phyloP scores from a whole-genome alignment of 2,888 invertebrate species.

The Tuberolachnus salignus region DNA sequence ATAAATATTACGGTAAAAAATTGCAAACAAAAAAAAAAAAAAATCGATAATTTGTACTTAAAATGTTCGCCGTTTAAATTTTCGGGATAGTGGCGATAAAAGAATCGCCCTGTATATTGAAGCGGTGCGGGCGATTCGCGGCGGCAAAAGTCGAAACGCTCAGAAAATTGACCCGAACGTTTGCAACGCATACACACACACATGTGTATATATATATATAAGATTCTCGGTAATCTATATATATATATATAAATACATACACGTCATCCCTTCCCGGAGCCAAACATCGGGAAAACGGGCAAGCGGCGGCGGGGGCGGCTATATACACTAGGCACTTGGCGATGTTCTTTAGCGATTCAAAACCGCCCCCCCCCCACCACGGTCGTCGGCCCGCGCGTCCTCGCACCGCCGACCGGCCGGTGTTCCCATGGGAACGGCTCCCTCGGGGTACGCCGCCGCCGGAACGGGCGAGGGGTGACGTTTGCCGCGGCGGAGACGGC shows the following conservation, averaged over 20 bases:
- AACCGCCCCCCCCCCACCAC: conserved; percentile 13
- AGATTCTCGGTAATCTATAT: too few relatives aligned
- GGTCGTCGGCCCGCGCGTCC: neutral
- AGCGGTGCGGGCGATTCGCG: conserved; percentile 12
- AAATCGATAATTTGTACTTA: too few relatives aligned
- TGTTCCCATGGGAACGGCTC: conserved; percentile 68
- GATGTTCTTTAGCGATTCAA: conserved; percentile 50
- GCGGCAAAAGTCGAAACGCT: conserved; percentile 43
- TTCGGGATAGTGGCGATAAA: too few relatives aligned
- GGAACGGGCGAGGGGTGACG: conserved; percentile 16
- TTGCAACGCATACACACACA: neutral
- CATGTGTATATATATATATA: neutral
- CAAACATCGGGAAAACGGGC: neutral
- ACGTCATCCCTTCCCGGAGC: neutral
- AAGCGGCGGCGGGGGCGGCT: too few relatives aligned
- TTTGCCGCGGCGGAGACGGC: conserved; percentile 60
- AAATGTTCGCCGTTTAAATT: too few relatives aligned
- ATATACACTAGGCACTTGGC: conserved; percentile 17
- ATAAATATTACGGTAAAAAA: too few relatives aligned
- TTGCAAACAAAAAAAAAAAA: too few relatives aligned
- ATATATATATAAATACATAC: neutral
- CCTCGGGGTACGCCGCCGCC: conserved; percentile 61
- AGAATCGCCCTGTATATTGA: too few relatives aligned
- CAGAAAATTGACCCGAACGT: conserved; percentile 46
- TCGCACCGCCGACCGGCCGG: conserved; percentile 55